Evolutionary conservation across 1,140 invertebrate genomes (phyloP), one percentile per base, ranked within the genome.

Genomic region (Cydia splendana): DNA sequence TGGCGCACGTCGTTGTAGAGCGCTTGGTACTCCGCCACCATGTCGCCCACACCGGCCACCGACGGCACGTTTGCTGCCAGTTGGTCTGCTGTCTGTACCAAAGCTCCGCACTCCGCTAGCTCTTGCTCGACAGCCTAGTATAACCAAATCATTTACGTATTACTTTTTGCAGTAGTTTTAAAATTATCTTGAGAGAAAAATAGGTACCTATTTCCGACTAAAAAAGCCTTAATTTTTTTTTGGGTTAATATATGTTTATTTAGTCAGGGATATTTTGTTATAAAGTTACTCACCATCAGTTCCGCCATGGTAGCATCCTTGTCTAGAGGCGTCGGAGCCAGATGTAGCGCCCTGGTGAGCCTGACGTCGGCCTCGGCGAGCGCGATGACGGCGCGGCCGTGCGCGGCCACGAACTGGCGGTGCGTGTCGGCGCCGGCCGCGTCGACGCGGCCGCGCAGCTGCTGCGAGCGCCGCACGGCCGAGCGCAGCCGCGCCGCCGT

Each of bases 281-380:
- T 42, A 42, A 42, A 48, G 45, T 48, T 62, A 89, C 88, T 89
- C 75, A 93, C 91, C n/a, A 90, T 86, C 65, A 93, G 82, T 77
- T 93, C 91, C 74, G 87, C 88, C 12, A 93, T 79, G 30, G 86
- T 89, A 7, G 87, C 84, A 0, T 34, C 90, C 81, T 79, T 88
- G 81, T 88, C 94, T 78, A 75, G 94, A 82, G 75, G 94, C 78
- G 62, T 89, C 80, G 77, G 89, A 0, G 94, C 92, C 2, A 96
- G 89, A 79, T 96, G 95, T 81, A 96, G 94, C 5, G 96, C 84
- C 78, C 96, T 94, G 0, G 96, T 96, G 2, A 97, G 84, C 30
- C 95, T 89, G 1, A 95, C 95, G 82, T 97, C 96, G 2, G 96
- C 93, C 80, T 95, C 95, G 0, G 95, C 95, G 4, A 97, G 88